Conservation (phyloP, 2,113 vertebrate genomes). For the Platichthys stellatus region DNA sequence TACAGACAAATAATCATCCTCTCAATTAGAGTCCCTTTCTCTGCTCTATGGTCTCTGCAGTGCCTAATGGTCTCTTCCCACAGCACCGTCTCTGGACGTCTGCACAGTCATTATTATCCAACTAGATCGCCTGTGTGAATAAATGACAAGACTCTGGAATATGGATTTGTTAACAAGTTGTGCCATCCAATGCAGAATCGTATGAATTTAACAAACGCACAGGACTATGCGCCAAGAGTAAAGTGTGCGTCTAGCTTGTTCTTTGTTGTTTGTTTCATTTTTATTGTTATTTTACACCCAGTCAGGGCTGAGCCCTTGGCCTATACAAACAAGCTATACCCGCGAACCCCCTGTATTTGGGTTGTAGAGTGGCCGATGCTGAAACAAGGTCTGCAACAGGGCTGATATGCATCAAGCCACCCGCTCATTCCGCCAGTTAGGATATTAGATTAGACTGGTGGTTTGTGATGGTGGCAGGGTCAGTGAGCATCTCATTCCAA, state of each 20-base stretch:
- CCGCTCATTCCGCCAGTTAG: constrained; percentile 68
- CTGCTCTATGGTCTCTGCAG: constrained; percentile 43
- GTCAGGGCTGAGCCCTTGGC: not conserved
- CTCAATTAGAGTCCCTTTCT: constrained; percentile 67
- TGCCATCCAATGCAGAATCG: constrained; percentile 52
- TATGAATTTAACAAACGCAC: constrained; percentile 55
- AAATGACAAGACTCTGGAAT: constrained; percentile 64
- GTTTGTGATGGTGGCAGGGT: constrained; percentile 79
- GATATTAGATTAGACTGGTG: constrained; percentile 81
- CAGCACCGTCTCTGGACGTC: constrained; percentile 55
- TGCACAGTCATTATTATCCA: constrained; percentile 56
- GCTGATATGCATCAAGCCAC: constrained; percentile 56
- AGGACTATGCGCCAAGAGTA: constrained; percentile 27
- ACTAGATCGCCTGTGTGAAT: constrained; percentile 59
- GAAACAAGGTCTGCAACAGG: constrained; percentile 39
- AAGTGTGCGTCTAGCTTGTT: not conserved
- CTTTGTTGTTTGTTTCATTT: constrained; percentile 17
- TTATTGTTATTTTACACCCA: constrained; percentile 20
- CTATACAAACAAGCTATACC: constrained; percentile 1
- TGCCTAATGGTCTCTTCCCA: constrained; percentile 46
- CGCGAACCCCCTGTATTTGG: constrained; percentile 4
- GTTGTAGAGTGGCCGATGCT: constrained; percentile 37
- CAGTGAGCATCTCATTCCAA: constrained; percentile 78
- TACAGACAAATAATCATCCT: constrained; percentile 69
- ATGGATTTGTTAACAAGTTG: constrained; percentile 73